Percentiles rank a stretch among this genome's conserved stretches.
Evolutionary conservation across 1,140 invertebrate species (phyloP).

Genomic region (Amphibalanus amphitrite): DNA sequence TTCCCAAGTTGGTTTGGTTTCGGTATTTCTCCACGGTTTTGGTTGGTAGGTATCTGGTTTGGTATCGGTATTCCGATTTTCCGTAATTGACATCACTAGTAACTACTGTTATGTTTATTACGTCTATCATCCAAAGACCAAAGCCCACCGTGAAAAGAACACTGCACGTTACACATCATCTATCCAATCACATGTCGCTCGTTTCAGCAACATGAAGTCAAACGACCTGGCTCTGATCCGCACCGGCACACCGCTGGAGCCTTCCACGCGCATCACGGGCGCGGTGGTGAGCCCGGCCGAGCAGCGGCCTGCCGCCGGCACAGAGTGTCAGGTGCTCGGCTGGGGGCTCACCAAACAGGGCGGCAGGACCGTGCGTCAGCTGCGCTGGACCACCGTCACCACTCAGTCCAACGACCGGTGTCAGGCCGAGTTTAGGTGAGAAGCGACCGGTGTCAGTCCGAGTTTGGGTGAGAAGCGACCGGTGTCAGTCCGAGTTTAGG

Average conservation of each 20-base stretch:
- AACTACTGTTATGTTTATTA: background rate
- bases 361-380: background rate
- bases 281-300: background rate
- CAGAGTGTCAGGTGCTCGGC: background rate
- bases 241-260: background rate
- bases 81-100: no score
- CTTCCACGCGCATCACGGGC: background rate
- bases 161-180: background rate
- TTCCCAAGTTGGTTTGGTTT: no score
- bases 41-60: no score
- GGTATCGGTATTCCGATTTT: no score
- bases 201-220: background rate
- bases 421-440: background rate
- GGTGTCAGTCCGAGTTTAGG: no score
- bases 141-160: background rate
- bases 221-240: conserved; percentile 2
- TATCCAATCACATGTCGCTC: background rate
- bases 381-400: background rate
- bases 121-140: background rate
- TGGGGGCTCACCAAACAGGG: background rate
- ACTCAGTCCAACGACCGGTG: background rate
- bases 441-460: no score
- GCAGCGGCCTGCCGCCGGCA: background rate
- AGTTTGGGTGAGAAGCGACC: no score
- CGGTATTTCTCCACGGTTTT: no score